Base-by-base conservation (phyloP, 53 echinoderm and acorn worm species). In the Holothuria scabra region DNA sequence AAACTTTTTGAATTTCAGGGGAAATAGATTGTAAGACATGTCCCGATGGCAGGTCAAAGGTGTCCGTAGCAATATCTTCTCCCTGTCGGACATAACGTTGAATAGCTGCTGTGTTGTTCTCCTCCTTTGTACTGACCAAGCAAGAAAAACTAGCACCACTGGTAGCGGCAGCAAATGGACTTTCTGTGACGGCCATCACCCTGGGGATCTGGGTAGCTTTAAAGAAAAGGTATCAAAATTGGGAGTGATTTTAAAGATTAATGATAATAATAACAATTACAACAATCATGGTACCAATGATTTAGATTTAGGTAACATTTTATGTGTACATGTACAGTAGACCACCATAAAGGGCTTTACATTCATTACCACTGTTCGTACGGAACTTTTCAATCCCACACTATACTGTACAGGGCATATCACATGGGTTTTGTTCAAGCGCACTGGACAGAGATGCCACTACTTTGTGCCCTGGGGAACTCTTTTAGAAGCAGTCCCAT, bases 81-180 rank as follows among this genome's bases (percentile, higher is more conserved):
- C 82, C 65, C 60, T 81, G 82, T 8, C 82, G 37, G 29, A 81
- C 82, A 29, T 81, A 81, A 10, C 82, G 62, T 28, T 63, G 60
- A n/a, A 81, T 60, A 11, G 21, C 65, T 26, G 29, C 37, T 1
- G 46, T 81, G 12, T 64, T 25, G 32, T 63, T 81, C 63, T 61
- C 46, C 28, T 61, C 82, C 22, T 35, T 37, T 32, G 60, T 21
- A 31, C 82, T 64, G 28, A 81, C 44, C 13, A 76, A 25, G 26
- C 78, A 76, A 21, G 31, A 33, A 52, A 79, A 79, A 79, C 79
- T 79, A 31, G 58, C 49, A 19, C 82, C 82, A n/a, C 60, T 28
- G 4, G 60, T 23, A 11, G n/a, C 35, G 23, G 82, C 82, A 32
- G 32, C 44, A 28, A 61, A 64, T 12, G 82, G 82, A 41, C 44